Evolutionary conservation across 1,140 invertebrate species (phyloP).

Genomic region (Physella acuta): DNA sequence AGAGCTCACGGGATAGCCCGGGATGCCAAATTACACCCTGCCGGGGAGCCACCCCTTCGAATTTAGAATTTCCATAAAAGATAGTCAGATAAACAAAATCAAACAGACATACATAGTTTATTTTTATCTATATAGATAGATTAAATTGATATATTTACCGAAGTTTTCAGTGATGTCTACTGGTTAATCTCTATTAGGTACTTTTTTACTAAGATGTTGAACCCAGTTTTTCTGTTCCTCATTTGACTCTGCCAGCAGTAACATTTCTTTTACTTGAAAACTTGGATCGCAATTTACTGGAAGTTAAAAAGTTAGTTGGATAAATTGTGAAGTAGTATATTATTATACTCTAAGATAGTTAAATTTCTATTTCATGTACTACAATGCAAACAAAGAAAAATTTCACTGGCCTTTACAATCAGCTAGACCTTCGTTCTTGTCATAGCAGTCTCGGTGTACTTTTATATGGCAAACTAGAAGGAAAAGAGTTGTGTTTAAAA

Average conservation of each 20-base stretch:
- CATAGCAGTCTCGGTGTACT: conserved; percentile 92
- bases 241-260: conserved; percentile 78
- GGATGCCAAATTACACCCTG: too few relatives aligned
- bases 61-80: too few relatives aligned
- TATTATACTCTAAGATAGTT: background rate
- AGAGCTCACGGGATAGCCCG: too few relatives aligned
- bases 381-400: too few relatives aligned
- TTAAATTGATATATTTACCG: too few relatives aligned
- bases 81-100: too few relatives aligned
- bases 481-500: too few relatives aligned
- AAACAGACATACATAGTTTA: too few relatives aligned
- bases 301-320: conserved; percentile 11
- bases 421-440: conserved; percentile 59
- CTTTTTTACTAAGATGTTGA: conserved; percentile 82
- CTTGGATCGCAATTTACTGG: conserved; percentile 86
- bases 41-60: too few relatives aligned
- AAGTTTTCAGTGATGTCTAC: conserved; percentile 49
- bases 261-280: conserved; percentile 82
- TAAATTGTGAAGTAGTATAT: background rate
- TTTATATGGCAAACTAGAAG: conserved; percentile 86
- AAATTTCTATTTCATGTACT: background rate
- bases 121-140: too few relatives aligned
- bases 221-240: conserved; percentile 94
- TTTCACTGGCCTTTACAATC: conserved; percentile 25
- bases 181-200: conserved; percentile 90